Base-by-base conservation (phyloP, 1,140 invertebrate species). In the Drosophila neocordata region DNA sequence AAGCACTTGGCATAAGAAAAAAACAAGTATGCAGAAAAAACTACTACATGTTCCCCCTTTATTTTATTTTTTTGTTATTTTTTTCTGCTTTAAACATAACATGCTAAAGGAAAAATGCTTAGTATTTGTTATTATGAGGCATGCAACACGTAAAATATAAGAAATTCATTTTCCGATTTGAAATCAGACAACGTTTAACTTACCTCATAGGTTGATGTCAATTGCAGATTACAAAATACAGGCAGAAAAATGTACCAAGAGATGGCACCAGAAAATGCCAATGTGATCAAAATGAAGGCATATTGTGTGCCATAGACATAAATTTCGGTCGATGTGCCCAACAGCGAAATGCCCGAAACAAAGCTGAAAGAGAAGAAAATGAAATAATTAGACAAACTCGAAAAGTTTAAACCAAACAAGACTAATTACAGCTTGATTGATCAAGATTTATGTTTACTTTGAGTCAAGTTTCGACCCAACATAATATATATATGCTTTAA, bases 131-230 rank as follows among this genome's bases (percentile, higher is more conserved):
- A 51, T 78, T 70, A 61, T 70, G 62, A 34, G 69, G 52, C 69
- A 78, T 85, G 69, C 77, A 59, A 60, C 44, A 44, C 24, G 69
- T 59, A 57, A 65, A n/a, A 68, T 18, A 27, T 20, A 76, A 51
- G 77, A 15, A 73, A 18, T 31, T 24, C 22, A 63, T 35, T 52
- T 11, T 8, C 12, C 9, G 7, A 13, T 13, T 1, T 0, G 13
- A 20, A 37, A 68, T 64, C 53, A 65, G 67, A 70, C 61, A 78
- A 71, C 69, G 73, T 62, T 64, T 69, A 59, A 67, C 81, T 91
- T 93, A 96, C 96, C 94, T 97, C 95, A 92, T 97, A 97, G 51
- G 96, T 96, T 58, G 96, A 97, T 24, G 96, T 97, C 18, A 97
- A 92, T 80, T 94, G 93, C 1, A 98, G 93, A 22, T 95, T 94